Base-by-base conservation (phyloP, 2,888 invertebrate genomes). In the Ochropacha duplaris region DNA sequence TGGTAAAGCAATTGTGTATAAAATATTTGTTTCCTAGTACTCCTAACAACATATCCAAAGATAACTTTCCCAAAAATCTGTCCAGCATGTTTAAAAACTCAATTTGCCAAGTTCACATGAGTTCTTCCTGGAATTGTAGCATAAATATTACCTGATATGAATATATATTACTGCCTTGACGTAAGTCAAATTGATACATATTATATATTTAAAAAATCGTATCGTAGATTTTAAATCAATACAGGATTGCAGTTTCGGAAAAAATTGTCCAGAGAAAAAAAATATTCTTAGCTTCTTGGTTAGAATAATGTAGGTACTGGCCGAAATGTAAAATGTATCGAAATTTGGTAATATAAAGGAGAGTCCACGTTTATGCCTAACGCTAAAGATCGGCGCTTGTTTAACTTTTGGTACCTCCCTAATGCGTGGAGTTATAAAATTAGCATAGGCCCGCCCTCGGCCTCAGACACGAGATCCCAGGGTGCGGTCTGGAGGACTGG, bases 81-180 rank as follows among this genome's bases (percentile, higher is more conserved):
- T 68, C 65, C 59, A 28, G 62, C 56, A 57, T 57, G 56, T 61
- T 60, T 49, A 55, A 34, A 52, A 54, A 28, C 19, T 50, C 14
- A 50, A 49, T 51, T 54, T 26, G 60, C 50, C 55, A 57, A 50
- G 61, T 60, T 56, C 55, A 54, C 28, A 11, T 36, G 19, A 50
- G 59, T 44, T 54, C n/a, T 68, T 72, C 71, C 58, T 50, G 58
- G 73, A 72, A 72, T 59, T 55, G 24, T 54, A 63, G 65, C 56
- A 60, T 59, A 34, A 28, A 55, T 55, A 56, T 12, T 57, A 57
- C 63, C 66, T 70, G 71, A 60, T 57, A 52, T 49, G 44, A 44
- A 28, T 24, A 49, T 16, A 28, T 44, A 52, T 31, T 31, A 31
- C 34, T 31, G 22, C 22, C 31, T 19, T 16, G 31, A 22, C 34